Evolutionary conservation across 37 sponge, comb jelly and placozoan genomes (phyloP), one percentile per base, ranked within the genome.

Genomic region (Theonella swinhoei): DNA sequence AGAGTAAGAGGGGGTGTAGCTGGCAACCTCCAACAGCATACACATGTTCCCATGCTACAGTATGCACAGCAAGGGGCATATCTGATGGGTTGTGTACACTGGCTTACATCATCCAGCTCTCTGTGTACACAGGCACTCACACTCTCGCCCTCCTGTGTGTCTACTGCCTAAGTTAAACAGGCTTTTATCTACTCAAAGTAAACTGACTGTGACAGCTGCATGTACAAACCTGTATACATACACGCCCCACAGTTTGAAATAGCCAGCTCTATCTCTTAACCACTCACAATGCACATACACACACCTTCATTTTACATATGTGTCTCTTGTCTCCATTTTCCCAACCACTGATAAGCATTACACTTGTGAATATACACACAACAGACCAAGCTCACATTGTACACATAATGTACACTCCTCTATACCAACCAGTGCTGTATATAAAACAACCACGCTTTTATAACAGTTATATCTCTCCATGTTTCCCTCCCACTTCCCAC

Each of bases 251-350:
- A 20, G 8, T 72, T 72, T 38, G 3, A 33, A 72, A 36, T n/a
- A 42, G 5, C 20, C 41, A 29, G 23, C 60, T 40, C 60, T 42
- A 39, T 26, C n/a, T 3, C 8, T 42, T 47, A 25, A 23, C 39
- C 30, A n/a, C 74, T 35, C 24, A 35, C 74, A n/a, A 76, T 26
- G 8, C 61, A 47, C 58, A 76, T n/a, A 37, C 77, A 76, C 29
- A 29, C 31, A 17, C 23, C 35, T 24, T 30, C 74, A 32, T 35
- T 35, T 29, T 22, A 22, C 19, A n/a, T n/a, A n/a, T n/a, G n/a
- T n/a, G n/a, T n/a, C n/a, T n/a, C n/a, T n/a, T n/a, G n/a, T n/a
- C n/a, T n/a, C n/a, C n/a, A n/a, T n/a, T n/a, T n/a, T n/a, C n/a
- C n/a, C n/a, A n/a, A n/a, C n/a, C n/a, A n/a, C n/a, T n/a, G n/a